phyloP scores from a whole-genome alignment of 2,797 vertebrate genomes.

The Scarus forsteni region DNA sequence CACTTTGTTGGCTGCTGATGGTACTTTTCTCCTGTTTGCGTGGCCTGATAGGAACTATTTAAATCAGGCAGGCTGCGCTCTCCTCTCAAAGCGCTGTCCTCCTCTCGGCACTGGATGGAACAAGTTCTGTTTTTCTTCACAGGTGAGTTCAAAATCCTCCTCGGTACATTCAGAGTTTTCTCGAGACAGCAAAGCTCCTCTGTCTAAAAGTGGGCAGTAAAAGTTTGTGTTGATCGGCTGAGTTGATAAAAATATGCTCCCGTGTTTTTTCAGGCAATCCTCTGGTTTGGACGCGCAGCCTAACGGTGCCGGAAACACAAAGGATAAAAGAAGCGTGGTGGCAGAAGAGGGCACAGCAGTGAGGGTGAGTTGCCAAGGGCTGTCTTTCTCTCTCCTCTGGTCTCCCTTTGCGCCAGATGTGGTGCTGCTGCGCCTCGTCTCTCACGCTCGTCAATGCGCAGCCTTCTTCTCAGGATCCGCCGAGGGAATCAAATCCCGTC shows the following conservation, averaged over 20 bases:
- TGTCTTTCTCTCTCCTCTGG: constrained; percentile 68
- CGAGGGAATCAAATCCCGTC: constrained; percentile 66
- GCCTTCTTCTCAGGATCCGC: constrained; percentile 62
- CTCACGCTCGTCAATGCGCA: constrained; percentile 69
- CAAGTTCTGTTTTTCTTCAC: constrained; percentile 70
- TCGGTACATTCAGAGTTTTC: constrained; percentile 11
- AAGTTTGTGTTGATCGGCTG: constrained; percentile 74
- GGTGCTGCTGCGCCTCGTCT: constrained; percentile 70
- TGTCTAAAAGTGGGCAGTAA: constrained; percentile 40
- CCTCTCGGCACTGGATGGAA: constrained; percentile 74
- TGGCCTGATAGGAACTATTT: constrained; percentile 83
- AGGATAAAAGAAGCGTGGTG: constrained; percentile 69
- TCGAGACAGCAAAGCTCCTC: neutral
- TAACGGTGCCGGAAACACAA: constrained; percentile 72
- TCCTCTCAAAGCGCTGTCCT: constrained; percentile 66
- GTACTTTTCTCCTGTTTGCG: constrained; percentile 77
- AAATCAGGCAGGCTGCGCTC: constrained; percentile 63
- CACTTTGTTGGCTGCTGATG: constrained; percentile 84
- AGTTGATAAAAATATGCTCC: constrained; percentile 69
- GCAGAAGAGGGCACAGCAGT: constrained; percentile 53
- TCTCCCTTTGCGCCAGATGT: constrained; percentile 81
- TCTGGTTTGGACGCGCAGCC: constrained; percentile 67
- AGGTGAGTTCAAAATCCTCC: constrained; percentile 81
- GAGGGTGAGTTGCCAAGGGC: constrained; percentile 87
- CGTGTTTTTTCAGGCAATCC: constrained; percentile 75